These are phyloP conservation scores for Solenopsis fugax DNA, from an alignment of 1,140 invertebrate genomes.

Conservation along the genomic window DNA sequence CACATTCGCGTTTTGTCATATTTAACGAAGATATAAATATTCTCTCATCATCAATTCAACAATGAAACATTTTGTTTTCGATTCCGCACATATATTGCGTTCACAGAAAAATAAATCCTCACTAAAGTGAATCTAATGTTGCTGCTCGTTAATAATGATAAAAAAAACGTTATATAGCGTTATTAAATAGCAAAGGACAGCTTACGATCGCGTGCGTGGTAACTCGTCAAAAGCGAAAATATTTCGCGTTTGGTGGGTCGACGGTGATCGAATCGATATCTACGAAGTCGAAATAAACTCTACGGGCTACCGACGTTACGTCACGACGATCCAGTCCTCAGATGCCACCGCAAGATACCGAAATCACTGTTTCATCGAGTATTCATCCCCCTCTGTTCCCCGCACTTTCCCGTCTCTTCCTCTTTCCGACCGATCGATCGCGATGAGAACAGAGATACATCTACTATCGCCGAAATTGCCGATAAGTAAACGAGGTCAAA, in stretches of 20 bases:
- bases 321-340: constrained; percentile 63
- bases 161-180: not conserved
- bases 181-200: not conserved
- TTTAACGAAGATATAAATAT: constrained; percentile 9
- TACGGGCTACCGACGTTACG: constrained; percentile 60
- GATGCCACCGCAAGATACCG: constrained; percentile 56
- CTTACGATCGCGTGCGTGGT: constrained; percentile 5
- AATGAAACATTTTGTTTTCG: not conserved
- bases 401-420: constrained; percentile 6
- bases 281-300: constrained; percentile 67
- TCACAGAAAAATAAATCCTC: not conserved
- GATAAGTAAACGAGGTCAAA: constrained; percentile 69
- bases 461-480: constrained; percentile 44
- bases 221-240: constrained; percentile 36
- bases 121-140: not conserved
- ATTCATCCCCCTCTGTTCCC: constrained; percentile 3
- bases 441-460: constrained; percentile 60
- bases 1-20: not conserved
- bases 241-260: constrained; percentile 32
- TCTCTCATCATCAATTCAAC: not conserved
- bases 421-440: constrained; percentile 45
- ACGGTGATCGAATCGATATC: constrained; percentile 64
- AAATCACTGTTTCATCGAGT: constrained; percentile 63
- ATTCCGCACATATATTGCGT: not conserved
- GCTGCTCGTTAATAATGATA: not conserved